phyloP scores from a whole-genome alignment of 2,797 vertebrate genomes.

The Enoplosus armatus region DNA sequence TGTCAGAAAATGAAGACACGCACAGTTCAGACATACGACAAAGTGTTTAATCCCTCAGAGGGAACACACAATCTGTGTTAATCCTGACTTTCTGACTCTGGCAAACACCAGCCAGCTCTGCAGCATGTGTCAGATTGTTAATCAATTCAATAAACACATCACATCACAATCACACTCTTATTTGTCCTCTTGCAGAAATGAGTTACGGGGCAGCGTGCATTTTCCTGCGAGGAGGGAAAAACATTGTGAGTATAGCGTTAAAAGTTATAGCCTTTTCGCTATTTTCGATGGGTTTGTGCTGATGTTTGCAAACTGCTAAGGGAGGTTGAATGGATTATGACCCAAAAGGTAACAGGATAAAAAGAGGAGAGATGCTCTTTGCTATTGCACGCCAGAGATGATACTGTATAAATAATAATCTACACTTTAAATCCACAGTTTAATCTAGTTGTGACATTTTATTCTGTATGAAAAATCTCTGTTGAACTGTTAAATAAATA shows the following conservation, averaged over 20 bases:
- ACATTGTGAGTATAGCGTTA: slow-evolving; percentile 71
- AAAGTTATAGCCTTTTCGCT: background rate
- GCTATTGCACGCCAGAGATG: background rate
- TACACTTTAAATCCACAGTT: slow-evolving; percentile 15
- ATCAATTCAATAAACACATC: background rate
- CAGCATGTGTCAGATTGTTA: background rate
- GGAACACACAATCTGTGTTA: slow-evolving; percentile 7
- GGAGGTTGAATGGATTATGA: slow-evolving; percentile 25
- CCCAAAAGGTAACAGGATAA: slow-evolving; percentile 1
- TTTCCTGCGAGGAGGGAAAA: slow-evolving; percentile 86
- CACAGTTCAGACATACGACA: background rate
- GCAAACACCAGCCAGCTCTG: background rate
- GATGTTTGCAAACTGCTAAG: slow-evolving; percentile 41
- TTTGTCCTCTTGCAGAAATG: slow-evolving; percentile 71
- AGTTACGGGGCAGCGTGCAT: slow-evolving; percentile 85
- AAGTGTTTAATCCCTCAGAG: slow-evolving; percentile 5
- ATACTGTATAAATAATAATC: slow-evolving; percentile 16
- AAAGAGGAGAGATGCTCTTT: background rate
- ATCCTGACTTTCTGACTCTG: slow-evolving; percentile 13
- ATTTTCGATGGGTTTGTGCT: background rate
- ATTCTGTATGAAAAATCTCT: background rate
- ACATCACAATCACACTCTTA: background rate
- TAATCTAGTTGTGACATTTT: slow-evolving; percentile 24
- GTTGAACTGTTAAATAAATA: background rate
- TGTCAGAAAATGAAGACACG: background rate